Evolutionary conservation across 2,113 vertebrate genomes (phyloP).

Genomic region (Pycnonotus jocosus): DNA sequence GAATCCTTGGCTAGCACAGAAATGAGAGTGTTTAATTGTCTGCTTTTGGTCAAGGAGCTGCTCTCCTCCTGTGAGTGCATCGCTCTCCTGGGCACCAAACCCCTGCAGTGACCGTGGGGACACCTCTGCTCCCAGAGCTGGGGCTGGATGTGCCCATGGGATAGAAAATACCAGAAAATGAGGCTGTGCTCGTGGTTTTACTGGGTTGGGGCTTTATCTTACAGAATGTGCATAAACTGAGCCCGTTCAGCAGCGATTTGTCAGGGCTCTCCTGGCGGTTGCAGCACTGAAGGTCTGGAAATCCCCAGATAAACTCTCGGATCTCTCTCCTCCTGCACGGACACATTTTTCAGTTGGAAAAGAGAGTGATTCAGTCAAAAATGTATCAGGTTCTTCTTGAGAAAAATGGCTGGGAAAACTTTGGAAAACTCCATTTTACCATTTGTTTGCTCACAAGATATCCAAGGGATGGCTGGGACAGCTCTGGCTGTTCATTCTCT

Average conservation of each 20-base stretch:
- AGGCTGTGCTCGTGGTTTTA: background rate
- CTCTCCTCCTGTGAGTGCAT: fast-evolving
- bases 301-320: background rate
- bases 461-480: fast-evolving
- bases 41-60: background rate
- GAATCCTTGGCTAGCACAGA: fast-evolving
- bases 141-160: background rate
- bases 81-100: fast-evolving
- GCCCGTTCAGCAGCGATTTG: fast-evolving
- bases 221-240: background rate
- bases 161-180: fast-evolving
- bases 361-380: background rate
- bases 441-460: background rate
- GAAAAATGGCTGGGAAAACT: background rate
- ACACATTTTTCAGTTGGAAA: background rate
- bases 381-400: background rate
- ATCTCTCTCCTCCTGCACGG: background rate
- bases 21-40: background rate
- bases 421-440: background rate
- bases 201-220: background rate
- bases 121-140: fast-evolving
- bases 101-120: fast-evolving
- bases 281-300: background rate
- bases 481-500: background rate
- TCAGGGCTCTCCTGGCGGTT: background rate